Conservation (phyloP, 37 sponge, comb jelly and placozoan species). For the Halisarca cf. caerulea region DNA sequence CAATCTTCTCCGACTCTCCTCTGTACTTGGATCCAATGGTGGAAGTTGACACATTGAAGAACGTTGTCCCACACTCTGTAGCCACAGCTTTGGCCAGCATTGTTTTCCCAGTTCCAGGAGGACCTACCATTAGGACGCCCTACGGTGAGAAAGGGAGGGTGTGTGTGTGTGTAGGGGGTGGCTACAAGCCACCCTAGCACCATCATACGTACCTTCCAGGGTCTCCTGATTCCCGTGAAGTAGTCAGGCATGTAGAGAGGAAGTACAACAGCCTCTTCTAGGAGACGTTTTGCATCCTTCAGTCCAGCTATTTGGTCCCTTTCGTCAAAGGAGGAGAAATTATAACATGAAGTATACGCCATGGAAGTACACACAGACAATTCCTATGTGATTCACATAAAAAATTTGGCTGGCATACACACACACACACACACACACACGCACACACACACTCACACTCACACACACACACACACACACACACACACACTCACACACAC, state of each 20-base stretch:
- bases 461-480: not conserved
- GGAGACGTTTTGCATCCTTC: conserved; percentile 90
- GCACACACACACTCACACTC: no score
- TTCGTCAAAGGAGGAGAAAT: no score
- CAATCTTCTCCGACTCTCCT: conserved; percentile 97
- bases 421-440: no score
- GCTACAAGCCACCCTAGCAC: not conserved
- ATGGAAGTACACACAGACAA: not conserved
- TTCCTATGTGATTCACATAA: no score
- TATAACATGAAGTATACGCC: not conserved
- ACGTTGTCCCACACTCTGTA: conserved; percentile 98
- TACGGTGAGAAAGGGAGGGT: not conserved
- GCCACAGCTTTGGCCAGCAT: conserved; percentile 98
- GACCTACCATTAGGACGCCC: conserved; percentile 97
- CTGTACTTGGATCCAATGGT: conserved; percentile 94
- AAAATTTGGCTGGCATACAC: not conserved
- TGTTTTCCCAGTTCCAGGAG: conserved; percentile 98
- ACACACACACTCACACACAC: not conserved
- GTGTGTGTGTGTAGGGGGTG: not conserved
- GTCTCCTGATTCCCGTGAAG: conserved; percentile 96
- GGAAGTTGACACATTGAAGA: conserved; percentile 96
- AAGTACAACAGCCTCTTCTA: conserved; percentile 97
- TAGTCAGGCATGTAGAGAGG: conserved; percentile 98
- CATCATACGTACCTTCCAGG: conserved; percentile 85
- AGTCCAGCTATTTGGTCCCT: conserved; percentile 96